A percentile compares a stretch with the other conserved stretches of the same genome.
These are phyloP conservation scores for Apodemia hepburni DNA, from an alignment of 2,888 invertebrate genomes.

Conservation along the genomic window DNA sequence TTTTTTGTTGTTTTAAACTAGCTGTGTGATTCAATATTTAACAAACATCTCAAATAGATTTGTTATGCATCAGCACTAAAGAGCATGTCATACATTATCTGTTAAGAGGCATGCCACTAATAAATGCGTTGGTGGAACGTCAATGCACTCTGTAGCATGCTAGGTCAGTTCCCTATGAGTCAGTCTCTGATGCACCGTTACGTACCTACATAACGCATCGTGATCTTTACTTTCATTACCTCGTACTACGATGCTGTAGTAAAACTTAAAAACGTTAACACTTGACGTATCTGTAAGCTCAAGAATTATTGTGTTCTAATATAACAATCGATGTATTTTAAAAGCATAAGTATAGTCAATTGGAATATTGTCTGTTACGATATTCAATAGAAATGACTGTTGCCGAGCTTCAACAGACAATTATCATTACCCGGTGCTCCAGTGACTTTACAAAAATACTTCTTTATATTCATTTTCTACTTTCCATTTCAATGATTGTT, in stretches of 20 bases:
- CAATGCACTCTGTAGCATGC: constrained; percentile 76
- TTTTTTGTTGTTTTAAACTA: constrained; percentile 21
- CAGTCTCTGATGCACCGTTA: constrained; percentile 74
- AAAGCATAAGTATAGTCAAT: constrained; percentile 17
- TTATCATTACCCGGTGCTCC: constrained; percentile 63
- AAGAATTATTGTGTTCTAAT: constrained; percentile 5
- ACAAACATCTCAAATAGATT: constrained; percentile 56
- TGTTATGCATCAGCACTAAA: constrained; percentile 65
- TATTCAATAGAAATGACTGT: constrained; percentile 45
- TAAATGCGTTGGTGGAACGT: constrained; percentile 69
- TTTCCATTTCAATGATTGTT: constrained; percentile 36
- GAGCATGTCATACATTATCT: constrained; percentile 72
- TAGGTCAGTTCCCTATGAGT: constrained; percentile 79
- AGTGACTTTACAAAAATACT: constrained; percentile 68
- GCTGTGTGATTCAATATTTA: constrained; percentile 46
- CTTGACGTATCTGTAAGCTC: constrained; percentile 29
- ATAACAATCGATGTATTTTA: constrained; percentile 38
- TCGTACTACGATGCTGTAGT: constrained; percentile 24
- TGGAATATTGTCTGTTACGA: constrained; percentile 22
- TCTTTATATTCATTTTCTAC: constrained; percentile 66
- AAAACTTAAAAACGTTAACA: constrained; percentile 16
- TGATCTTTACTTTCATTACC: constrained; percentile 50
- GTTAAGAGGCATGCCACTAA: constrained; percentile 70
- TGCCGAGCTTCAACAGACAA: constrained; percentile 54
- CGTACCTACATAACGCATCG: constrained; percentile 44